These are phyloP conservation scores for Microcebus ravelobensis DNA, from an alignment of 2,113 vertebrate species.

Conservation along the genomic window DNA sequence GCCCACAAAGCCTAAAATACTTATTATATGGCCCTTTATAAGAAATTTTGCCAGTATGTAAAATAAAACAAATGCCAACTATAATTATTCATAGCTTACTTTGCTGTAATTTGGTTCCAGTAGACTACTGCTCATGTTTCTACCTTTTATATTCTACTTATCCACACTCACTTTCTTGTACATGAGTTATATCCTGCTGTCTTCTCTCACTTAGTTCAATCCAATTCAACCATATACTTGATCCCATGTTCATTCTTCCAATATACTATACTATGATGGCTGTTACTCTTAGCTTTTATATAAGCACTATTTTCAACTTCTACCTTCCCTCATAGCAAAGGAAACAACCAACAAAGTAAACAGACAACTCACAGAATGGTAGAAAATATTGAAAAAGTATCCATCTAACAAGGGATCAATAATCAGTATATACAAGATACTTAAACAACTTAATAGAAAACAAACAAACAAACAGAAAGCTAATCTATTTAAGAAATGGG, in stretches of 20 bases:
- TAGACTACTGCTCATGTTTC: background rate
- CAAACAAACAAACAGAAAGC: background rate
- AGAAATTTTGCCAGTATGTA: background rate
- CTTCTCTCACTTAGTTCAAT: background rate
- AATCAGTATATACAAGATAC: background rate
- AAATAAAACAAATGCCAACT: background rate
- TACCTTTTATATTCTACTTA: background rate
- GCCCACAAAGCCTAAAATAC: background rate
- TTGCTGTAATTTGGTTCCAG: background rate
- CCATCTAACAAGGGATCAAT: background rate
- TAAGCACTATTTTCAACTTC: background rate
- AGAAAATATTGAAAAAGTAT: background rate
- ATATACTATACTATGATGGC: background rate
- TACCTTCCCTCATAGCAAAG: background rate
- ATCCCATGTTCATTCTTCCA: background rate
- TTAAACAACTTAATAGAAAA: background rate
- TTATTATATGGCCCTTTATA: background rate
- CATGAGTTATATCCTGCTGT: background rate
- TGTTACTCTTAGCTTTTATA: background rate
- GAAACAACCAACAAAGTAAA: background rate
- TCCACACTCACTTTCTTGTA: background rate
- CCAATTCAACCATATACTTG: background rate
- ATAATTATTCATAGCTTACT: accelerated
- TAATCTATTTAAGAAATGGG: background rate
- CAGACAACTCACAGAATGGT: background rate